Evolutionary conservation across 2,888 invertebrate species (phyloP).

Genomic region (Lasius fuliginosus): DNA sequence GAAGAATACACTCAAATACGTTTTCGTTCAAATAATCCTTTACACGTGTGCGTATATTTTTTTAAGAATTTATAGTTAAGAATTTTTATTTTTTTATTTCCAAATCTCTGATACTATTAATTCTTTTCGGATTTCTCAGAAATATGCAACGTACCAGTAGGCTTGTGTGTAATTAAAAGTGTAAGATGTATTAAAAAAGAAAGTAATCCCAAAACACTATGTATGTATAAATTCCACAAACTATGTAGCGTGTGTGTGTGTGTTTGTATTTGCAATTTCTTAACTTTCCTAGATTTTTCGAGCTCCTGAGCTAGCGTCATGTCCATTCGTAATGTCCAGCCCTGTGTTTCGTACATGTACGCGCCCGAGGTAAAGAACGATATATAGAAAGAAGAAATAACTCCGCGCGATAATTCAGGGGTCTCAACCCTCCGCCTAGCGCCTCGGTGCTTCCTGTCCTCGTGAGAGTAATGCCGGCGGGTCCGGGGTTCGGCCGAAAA

Average conservation of each 20-base stretch:
- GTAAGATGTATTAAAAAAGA: neutral
- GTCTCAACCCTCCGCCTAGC: conserved; percentile 62
- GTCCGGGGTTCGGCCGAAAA: conserved; percentile 48
- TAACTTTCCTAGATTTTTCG: neutral
- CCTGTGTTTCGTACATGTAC: conserved; percentile 36
- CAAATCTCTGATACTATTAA: neutral
- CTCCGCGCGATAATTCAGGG: conserved; percentile 77
- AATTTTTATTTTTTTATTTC: neutral
- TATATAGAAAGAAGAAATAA: conserved; percentile 75
- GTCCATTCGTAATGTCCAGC: conserved; percentile 25
- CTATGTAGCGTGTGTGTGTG: neutral
- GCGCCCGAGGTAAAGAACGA: conserved; percentile 60
- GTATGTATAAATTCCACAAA: neutral
- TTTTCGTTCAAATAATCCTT: neutral
- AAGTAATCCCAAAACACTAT: neutral
- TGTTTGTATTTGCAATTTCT: neutral
- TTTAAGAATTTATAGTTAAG: too few species aligned
- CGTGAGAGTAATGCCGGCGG: conserved; percentile 61
- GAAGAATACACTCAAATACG: neutral
- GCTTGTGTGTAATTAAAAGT: neutral
- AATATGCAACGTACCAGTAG: neutral
- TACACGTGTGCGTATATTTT: neutral
- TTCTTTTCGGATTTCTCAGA: neutral
- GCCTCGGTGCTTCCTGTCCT: conserved; percentile 65
- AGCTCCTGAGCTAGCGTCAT: conserved; percentile 17